Percentiles rank a stretch among this genome's conserved stretches.
These are phyloP conservation scores for Temnothorax rugatulus DNA, from an alignment of 2,888 invertebrate species.

Conservation along the genomic window DNA sequence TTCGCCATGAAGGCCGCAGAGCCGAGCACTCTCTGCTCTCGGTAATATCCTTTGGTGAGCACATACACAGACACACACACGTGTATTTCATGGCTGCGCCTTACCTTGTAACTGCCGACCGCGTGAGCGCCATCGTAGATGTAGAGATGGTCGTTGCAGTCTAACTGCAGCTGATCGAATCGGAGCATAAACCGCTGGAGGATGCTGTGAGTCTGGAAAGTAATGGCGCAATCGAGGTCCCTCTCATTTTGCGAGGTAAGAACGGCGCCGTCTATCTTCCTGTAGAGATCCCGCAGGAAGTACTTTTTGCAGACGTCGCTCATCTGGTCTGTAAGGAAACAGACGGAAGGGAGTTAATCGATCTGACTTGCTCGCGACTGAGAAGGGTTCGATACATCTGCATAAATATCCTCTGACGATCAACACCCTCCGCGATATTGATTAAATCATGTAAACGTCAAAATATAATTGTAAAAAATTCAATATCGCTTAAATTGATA, in stretches of 20 bases:
- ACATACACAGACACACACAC: not conserved
- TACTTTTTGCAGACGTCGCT: slow-evolving; percentile 96
- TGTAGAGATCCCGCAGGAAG: slow-evolving; percentile 95
- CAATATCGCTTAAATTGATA: not conserved
- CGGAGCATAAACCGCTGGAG: slow-evolving; percentile 97
- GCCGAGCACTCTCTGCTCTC: slow-evolving; percentile 9
- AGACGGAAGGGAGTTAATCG: slow-evolving; percentile 33
- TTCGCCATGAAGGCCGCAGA: slow-evolving; percentile 25
- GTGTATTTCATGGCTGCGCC: slow-evolving; percentile 16
- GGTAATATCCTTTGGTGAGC: slow-evolving; percentile 11
- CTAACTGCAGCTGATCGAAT: slow-evolving; percentile 96
- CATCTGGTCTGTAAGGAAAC: slow-evolving; percentile 92
- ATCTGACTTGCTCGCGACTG: not conserved
- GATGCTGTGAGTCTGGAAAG: slow-evolving; percentile 97
- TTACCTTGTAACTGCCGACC: slow-evolving; percentile 95
- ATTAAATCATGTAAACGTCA: not conserved
- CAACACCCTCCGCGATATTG: not conserved
- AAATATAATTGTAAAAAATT: not conserved
- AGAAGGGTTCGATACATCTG: not conserved
- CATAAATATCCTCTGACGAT: not conserved
- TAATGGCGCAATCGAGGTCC: slow-evolving; percentile 96
- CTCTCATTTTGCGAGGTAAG: slow-evolving; percentile 96
- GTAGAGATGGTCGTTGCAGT: slow-evolving; percentile 97
- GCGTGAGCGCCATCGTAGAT: slow-evolving; percentile 97
- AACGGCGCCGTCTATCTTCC: slow-evolving; percentile 96